These are phyloP conservation scores for Eulithis testata DNA, from an alignment of 2,888 invertebrate species.

Conservation along the genomic window DNA sequence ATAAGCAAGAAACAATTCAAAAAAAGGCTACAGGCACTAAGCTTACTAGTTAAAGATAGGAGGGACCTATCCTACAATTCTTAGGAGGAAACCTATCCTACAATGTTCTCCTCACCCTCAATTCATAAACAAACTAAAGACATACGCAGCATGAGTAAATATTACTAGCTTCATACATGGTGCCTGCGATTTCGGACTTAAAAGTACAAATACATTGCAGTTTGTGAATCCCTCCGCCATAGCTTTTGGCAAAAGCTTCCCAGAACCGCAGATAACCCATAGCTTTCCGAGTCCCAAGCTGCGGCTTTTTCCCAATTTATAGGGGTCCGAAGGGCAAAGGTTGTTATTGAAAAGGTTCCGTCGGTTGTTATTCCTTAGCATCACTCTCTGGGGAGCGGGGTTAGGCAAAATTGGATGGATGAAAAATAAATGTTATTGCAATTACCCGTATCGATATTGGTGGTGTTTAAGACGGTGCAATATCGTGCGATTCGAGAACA, in stretches of 20 bases:
- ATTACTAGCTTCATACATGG: no score
- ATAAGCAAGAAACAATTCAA: no score
- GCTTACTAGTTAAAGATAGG: no score
- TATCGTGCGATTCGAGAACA: no score
- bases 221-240: not conserved
- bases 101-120: no score
- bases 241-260: not conserved
- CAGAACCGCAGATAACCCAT: slow-evolving; percentile 19
- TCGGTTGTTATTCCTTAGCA: slow-evolving; percentile 25
- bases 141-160: no score
- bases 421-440: slow-evolving; percentile 23
- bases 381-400: slow-evolving; percentile 23
- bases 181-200: no score
- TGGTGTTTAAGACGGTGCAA: not conserved
- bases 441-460: slow-evolving; percentile 11
- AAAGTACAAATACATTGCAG: no score
- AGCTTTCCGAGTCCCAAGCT: slow-evolving; percentile 30
- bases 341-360: slow-evolving; percentile 44
- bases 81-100: no score
- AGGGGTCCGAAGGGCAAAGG: slow-evolving; percentile 39
- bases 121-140: no score
- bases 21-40: no score
- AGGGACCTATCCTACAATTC: no score
- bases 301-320: slow-evolving; percentile 42
- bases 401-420: slow-evolving; percentile 20